Base-by-base conservation (phyloP, 2,888 invertebrate genomes). In the Caenorhabditis afra region DNA sequence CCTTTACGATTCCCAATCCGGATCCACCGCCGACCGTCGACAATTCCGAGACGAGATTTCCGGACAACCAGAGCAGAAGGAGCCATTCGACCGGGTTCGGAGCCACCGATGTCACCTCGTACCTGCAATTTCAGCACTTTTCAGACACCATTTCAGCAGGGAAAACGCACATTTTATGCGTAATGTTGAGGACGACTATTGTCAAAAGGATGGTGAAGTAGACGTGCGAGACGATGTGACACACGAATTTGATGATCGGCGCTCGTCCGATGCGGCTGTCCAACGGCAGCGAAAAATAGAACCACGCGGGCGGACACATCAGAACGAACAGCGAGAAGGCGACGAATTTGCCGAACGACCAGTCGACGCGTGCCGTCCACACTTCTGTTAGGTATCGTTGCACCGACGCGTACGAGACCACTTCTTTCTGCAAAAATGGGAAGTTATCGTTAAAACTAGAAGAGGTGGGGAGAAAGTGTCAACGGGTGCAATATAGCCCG, bases 231-330 rank as follows among this genome's bases (percentile, higher is more conserved):
- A 98, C 97, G 88, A 99, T 93, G 92, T 99, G 98, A 52, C 97
- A 97, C 95, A 98, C 97, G 92, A 99, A 99, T 92, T 99, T 99
- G 90, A 99, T 97, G 90, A 99, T 97, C 74, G 99, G 99, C 89
- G 98, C 96, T 93, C 97, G 96, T 93, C 96, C 87, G 8, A 89
- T 89, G 10, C 89, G 76, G 53, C 85, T 87, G 67, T 89, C 86
- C 61, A 90, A 59, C 0, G 90, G 90, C 23, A 90, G 68, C 5
- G 89, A 89, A 74, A 90, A 90, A 70, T 90, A 89, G 75, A 90
- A 88, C 85, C 85, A 99, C 39, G 98, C 94, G 7, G 97, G 96
- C 45, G 99, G 99, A 90, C 96, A 96, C 66, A 96, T 92, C 89
- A 98, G 94, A 91, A 98, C 95, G 85, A 95, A 94, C 90, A 97